Percentiles rank a stretch among this genome's conserved stretches.
These are phyloP conservation scores for Sipha maydis DNA, from an alignment of 2,888 invertebrate species.

Conservation along the genomic window DNA sequence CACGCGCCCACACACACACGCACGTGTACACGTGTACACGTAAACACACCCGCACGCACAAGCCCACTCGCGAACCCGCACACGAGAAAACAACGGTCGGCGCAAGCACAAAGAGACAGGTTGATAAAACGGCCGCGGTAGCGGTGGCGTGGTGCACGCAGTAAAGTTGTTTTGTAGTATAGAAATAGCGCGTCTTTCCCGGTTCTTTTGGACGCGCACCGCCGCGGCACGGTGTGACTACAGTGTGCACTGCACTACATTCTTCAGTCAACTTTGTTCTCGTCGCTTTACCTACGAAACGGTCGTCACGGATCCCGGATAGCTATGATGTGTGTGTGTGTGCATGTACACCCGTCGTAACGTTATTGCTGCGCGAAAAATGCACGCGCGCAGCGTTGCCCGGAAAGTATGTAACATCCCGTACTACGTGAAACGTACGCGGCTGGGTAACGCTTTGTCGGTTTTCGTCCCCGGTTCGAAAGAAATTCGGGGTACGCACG, in stretches of 20 bases:
- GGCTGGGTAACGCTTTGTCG: too few species aligned
- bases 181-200: background rate
- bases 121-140: conserved; percentile 27
- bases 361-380: too few species aligned
- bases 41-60: background rate
- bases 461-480: too few species aligned
- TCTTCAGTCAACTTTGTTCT: background rate
- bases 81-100: background rate
- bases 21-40: background rate
- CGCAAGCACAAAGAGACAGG: conserved; percentile 32
- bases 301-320: background rate
- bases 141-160: background rate
- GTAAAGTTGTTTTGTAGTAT: background rate
- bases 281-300: background rate
- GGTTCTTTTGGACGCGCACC: conserved; percentile 13
- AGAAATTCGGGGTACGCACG: too few species aligned
- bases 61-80: background rate
- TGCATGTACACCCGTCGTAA: too few species aligned
- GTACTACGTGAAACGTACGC: too few species aligned
- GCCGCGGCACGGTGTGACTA: background rate
- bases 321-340: too few species aligned
- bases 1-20: background rate
- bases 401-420: too few species aligned
- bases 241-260: background rate
- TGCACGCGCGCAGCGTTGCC: too few species aligned